Evolutionary conservation across 1,140 invertebrate genomes (phyloP).

Genomic region (Scaptomyza graminum): DNA sequence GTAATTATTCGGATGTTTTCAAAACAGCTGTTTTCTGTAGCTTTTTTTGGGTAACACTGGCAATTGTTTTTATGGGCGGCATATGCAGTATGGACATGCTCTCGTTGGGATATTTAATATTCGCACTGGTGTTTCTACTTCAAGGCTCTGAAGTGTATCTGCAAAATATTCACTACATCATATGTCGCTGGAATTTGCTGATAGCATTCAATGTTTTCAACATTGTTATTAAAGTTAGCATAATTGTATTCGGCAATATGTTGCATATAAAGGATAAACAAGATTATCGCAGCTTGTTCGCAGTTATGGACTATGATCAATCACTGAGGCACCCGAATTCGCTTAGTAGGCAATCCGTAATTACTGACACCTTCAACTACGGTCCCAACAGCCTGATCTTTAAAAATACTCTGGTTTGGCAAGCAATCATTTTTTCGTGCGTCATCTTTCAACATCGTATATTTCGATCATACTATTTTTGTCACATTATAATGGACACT

Average conservation of each 20-base stretch:
- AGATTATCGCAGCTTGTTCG: slow-evolving; percentile 91
- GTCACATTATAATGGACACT: slow-evolving; percentile 96
- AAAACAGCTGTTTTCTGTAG: slow-evolving; percentile 93
- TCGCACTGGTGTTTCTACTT: slow-evolving; percentile 98
- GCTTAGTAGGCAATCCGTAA: slow-evolving; percentile 87
- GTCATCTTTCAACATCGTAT: slow-evolving; percentile 94
- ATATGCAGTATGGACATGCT: slow-evolving; percentile 96
- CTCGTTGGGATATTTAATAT: slow-evolving; percentile 97
- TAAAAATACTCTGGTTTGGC: slow-evolving; percentile 89
- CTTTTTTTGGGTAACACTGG: slow-evolving; percentile 96
- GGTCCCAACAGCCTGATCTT: slow-evolving; percentile 57
- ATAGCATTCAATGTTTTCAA: slow-evolving; percentile 95
- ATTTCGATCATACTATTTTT: slow-evolving; percentile 98
- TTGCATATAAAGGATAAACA: slow-evolving; percentile 17
- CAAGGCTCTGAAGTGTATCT: slow-evolving; percentile 97
- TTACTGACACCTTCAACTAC: slow-evolving; percentile 85
- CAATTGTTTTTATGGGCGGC: slow-evolving; percentile 97
- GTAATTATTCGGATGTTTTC: slow-evolving; percentile 92
- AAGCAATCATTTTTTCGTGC: slow-evolving; percentile 96
- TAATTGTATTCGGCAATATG: slow-evolving; percentile 47
- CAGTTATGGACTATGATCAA: slow-evolving; percentile 58
- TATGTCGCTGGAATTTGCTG: slow-evolving; percentile 95
- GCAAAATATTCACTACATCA: slow-evolving; percentile 91
- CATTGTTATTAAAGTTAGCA: slow-evolving; percentile 91
- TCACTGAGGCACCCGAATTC: neutral